A percentile compares a stretch with the other conserved stretches of the same genome.
Conservation (phyloP, 2,797 vertebrate genomes). For the Lagorchestes hirsutus region DNA sequence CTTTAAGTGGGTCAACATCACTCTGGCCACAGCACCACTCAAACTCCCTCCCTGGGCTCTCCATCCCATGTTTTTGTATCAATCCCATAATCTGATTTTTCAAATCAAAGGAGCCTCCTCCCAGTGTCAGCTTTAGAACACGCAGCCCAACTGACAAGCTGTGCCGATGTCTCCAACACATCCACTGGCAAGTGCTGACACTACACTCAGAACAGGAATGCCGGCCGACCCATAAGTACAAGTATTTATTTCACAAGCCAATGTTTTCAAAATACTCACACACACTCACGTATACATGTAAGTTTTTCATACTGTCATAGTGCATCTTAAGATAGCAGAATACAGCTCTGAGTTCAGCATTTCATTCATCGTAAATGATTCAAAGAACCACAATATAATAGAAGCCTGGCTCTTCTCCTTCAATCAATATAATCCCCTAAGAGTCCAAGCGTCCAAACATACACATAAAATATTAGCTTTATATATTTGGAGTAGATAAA, state of each 20-base stretch:
- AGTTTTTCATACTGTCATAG: conserved; percentile 39
- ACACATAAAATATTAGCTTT: conserved; percentile 81
- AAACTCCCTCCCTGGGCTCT: conserved; percentile 52
- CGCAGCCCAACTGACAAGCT: conserved; percentile 62
- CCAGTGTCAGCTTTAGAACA: conserved; percentile 74
- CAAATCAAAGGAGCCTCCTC: conserved; percentile 70
- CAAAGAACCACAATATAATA: conserved; percentile 63
- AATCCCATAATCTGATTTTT: conserved; percentile 70
- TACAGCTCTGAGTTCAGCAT: conserved; percentile 65
- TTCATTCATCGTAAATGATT: conserved; percentile 65
- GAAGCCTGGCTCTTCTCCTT: conserved; percentile 68
- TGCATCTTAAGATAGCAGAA: conserved; percentile 60
- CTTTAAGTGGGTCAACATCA: too few species aligned
- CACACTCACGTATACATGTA: conserved; percentile 38
- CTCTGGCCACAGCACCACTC: not conserved
- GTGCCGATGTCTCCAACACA: conserved; percentile 37
- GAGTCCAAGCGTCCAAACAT: conserved; percentile 77
- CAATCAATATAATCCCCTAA: conserved; percentile 73
- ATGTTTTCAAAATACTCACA: not conserved
- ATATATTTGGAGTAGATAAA: conserved; percentile 81
- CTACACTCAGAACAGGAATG: conserved; percentile 48
- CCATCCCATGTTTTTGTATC: conserved; percentile 44
- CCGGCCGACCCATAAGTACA: conserved; percentile 9
- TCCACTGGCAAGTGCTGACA: conserved; percentile 69
- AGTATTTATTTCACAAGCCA: conserved; percentile 9